phyloP scores from a whole-genome alignment of 2,888 invertebrate genomes.

The Timema cristinae region DNA sequence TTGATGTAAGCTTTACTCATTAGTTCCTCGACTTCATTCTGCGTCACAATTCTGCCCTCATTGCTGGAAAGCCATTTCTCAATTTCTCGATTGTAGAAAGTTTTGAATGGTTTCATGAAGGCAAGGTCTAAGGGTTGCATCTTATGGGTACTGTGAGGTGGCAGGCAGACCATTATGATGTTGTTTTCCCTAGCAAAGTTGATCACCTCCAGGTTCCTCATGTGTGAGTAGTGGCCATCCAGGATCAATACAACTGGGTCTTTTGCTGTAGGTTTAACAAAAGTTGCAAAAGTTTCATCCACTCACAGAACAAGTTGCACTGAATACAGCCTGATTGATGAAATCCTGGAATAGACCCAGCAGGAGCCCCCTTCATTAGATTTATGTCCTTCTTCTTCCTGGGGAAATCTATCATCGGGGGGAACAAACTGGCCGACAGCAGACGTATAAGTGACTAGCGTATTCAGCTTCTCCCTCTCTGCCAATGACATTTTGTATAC shows the following conservation, averaged over 20 bases:
- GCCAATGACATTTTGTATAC: slow-evolving; percentile 38
- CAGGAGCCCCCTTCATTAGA: slow-evolving; percentile 38
- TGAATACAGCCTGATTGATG: no score
- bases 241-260: slow-evolving; percentile 33
- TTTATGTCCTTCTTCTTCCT: slow-evolving; percentile 38
- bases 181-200: slow-evolving; percentile 25
- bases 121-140: slow-evolving; percentile 17
- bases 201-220: slow-evolving; percentile 33
- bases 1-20: no score
- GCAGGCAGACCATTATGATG: slow-evolving; percentile 16
- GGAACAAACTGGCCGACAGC: slow-evolving; percentile 39
- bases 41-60: no score
- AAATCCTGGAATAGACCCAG: slow-evolving; percentile 36
- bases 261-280: slow-evolving; percentile 28
- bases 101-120: no score
- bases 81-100: no score
- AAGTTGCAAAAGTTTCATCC: slow-evolving; percentile 27
- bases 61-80: no score
- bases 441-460: slow-evolving; percentile 38
- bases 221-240: slow-evolving; percentile 35
- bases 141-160: slow-evolving; percentile 16
- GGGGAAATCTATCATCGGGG: slow-evolving; percentile 40
- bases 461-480: slow-evolving; percentile 38
- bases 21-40: no score
- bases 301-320: slow-evolving; percentile 22